A percentile compares a stretch with the other conserved stretches of the same genome.
phyloP scores from a whole-genome alignment of 2,888 invertebrate species.

The Tenthredo notha region DNA sequence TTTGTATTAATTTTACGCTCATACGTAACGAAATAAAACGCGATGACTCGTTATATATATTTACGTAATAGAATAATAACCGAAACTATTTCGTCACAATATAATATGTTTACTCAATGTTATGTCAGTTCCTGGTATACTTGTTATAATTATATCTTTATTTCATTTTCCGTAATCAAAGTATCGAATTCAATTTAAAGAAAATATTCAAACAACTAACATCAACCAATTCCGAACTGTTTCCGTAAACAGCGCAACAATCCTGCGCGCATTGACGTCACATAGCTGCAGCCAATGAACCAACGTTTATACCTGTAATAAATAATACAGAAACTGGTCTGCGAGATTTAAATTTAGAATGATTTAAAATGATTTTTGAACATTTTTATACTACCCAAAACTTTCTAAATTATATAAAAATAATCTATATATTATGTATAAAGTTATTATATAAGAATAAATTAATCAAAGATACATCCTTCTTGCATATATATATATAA shows the following conservation, averaged over 20 bases:
- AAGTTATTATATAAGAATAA: too few species aligned
- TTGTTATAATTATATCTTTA: neutral
- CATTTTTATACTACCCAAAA: neutral
- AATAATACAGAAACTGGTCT: neutral
- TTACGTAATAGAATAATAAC: neutral
- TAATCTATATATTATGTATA: neutral
- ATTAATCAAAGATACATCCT: neutral
- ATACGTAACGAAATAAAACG: neutral
- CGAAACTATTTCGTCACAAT: neutral
- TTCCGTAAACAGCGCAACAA: neutral
- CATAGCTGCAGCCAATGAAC: neutral
- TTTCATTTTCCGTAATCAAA: neutral
- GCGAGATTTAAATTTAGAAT: neutral
- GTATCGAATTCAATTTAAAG: neutral
- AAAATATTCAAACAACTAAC: neutral
- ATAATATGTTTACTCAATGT: neutral
- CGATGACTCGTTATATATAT: neutral
- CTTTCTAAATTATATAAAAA: neutral
- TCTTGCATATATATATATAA: neutral
- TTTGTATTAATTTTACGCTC: neutral
- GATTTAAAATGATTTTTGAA: neutral
- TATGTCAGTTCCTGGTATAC: neutral
- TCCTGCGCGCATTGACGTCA: neutral
- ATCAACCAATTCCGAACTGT: neutral
- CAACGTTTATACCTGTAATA: neutral